phyloP scores from a whole-genome alignment of 2,888 invertebrate species.

The Nectonema munidae region DNA sequence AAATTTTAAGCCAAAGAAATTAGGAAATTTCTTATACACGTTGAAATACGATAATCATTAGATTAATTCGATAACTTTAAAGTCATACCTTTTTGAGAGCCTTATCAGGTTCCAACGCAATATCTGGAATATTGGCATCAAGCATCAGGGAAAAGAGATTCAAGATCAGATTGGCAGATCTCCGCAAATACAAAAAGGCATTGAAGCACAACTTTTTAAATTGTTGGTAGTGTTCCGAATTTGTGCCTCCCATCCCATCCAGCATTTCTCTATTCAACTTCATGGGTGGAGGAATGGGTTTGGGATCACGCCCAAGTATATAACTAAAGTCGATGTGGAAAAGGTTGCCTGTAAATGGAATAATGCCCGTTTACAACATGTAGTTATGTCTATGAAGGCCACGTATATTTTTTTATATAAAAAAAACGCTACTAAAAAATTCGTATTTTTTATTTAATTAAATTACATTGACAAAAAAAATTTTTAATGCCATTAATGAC shows the following conservation, averaged over 20 bases:
- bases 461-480: no score
- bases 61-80: no score
- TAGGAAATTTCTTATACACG: no score
- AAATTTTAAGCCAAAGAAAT: no score
- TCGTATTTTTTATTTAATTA: no score
- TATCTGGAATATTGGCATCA: constrained; percentile 88
- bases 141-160: constrained; percentile 93
- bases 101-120: constrained; percentile 88
- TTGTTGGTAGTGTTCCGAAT: constrained; percentile 62
- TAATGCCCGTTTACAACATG: no score
- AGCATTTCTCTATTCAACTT: constrained; percentile 96
- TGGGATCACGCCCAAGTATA: constrained; percentile 80
- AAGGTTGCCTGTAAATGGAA: constrained; percentile 34
- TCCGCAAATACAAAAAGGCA: constrained; percentile 61
- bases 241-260: constrained; percentile 36
- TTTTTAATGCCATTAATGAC: no score
- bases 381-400: no score
- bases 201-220: constrained; percentile 53
- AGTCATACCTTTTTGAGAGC: constrained; percentile 56
- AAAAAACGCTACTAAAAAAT: no score
- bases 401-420: no score
- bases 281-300: constrained; percentile 93
- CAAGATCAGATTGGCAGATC: constrained; percentile 72
- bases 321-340: constrained; percentile 96
- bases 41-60: no score